Base-by-base conservation (phyloP, 2,888 invertebrate species). In the Onchidella celtica region DNA sequence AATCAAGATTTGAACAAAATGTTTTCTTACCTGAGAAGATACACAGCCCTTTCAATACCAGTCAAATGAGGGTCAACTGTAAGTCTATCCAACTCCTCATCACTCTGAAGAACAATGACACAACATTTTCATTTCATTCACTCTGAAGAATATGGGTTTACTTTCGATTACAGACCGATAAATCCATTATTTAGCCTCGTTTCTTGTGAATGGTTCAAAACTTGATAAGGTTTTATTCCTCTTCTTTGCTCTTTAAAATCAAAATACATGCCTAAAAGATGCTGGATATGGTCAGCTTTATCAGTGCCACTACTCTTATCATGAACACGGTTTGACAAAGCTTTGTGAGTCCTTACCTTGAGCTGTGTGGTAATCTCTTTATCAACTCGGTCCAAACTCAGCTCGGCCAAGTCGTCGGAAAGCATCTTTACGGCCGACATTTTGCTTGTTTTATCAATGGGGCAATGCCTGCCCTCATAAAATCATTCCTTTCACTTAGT, bases 331-430 rank as follows among this genome's bases (percentile, higher is more conserved):
- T n/a, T n/a, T n/a, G n/a, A n/a, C n/a, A n/a, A n/a, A n/a, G n/a
- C n/a, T n/a, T n/a, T n/a, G n/a, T n/a, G n/a, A n/a, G n/a, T n/a
- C n/a, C n/a, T n/a, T n/a, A 84, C 84, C 84, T 84, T 84, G n/a
- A 84, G 63, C 57, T 80, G 79, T 27, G 80, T 84, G 29, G 79
- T 63, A 24, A 80, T 84, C 24, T 81, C 81, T 38, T 81, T 81
- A 81, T 81, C 81, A 29, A 82, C 82, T 66, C 84, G 82, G 68
- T 84, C 84, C 68, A 84, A 77, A 70, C 73, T 84, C 40, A 84
- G 75, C 65, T 84, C 84, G 57, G 82, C 78, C 77, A 84, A 72
- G 69, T 84, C 84, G 59, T 80, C 80, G 47, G 80, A 59, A 55
- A 82, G 78, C 73, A 70, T 57, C 73, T 69, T 74, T 47, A 82